A percentile compares a stretch with the other conserved stretches of the same genome.
phyloP scores from a whole-genome alignment of 2,888 invertebrate genomes.

The Mesochorus sp. region DNA sequence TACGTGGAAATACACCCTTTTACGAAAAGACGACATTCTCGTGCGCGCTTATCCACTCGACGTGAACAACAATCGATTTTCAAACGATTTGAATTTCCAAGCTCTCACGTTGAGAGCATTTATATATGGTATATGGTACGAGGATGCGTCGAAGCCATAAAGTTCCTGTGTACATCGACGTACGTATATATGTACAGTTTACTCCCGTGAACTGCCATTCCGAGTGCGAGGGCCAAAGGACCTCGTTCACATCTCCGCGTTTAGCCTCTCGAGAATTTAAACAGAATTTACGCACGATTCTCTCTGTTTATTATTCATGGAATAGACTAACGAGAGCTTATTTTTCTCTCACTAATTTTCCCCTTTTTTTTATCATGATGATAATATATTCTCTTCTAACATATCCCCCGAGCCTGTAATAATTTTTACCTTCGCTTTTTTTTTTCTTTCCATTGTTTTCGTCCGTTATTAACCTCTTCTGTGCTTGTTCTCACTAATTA shows the following conservation, averaged over 20 bases:
- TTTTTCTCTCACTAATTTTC: not conserved
- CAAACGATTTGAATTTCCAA: conserved; percentile 53
- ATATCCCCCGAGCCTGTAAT: not conserved
- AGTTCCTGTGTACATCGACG: not conserved
- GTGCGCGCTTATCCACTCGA: conserved; percentile 1
- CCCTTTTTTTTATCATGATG: not conserved
- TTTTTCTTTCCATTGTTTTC: not conserved
- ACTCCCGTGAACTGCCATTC: conserved; percentile 21
- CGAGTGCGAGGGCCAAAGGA: conserved; percentile 21
- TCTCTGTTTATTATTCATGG: conserved; percentile 43
- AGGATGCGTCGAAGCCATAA: not conserved
- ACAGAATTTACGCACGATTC: not conserved
- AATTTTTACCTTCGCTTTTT: conserved; percentile 30
- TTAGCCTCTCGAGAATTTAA: conserved; percentile 30
- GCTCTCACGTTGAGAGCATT: not conserved
- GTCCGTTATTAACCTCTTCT: conserved; percentile 38
- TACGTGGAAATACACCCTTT: conserved; percentile 12
- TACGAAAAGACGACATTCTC: conserved; percentile 19
- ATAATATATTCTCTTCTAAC: conserved; percentile 9
- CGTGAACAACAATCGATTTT: conserved; percentile 37
- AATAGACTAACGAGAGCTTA: not conserved
- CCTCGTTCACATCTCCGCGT: conserved; percentile 33
- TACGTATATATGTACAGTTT: conserved; percentile 1
- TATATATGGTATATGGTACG: not conserved
- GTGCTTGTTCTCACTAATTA: conserved; percentile 50